Conservation (phyloP, 92 coral and sea anemone species). For the Porites rus region DNA sequence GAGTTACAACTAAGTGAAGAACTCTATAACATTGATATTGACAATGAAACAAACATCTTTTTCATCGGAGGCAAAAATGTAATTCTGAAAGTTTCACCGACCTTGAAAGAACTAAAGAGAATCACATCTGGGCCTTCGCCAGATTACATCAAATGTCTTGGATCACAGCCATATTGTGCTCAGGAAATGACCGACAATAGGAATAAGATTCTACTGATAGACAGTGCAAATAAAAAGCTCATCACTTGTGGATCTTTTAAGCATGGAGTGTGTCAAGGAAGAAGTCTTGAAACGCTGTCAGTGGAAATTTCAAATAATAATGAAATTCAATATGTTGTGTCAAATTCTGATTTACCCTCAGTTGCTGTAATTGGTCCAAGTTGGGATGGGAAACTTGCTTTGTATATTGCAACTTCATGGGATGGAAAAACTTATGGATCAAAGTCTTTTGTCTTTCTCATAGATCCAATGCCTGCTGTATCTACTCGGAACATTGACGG, state of each 20-base stretch:
- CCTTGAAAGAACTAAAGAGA: slow-evolving; percentile 33
- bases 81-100: slow-evolving; percentile 51
- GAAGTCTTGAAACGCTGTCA: slow-evolving; percentile 59
- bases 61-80: slow-evolving; percentile 82
- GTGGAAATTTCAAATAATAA: not conserved
- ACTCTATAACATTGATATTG: slow-evolving; percentile 61
- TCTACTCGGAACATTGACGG: slow-evolving; percentile 37
- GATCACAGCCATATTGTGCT: not conserved
- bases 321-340: slow-evolving; percentile 34
- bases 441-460: not conserved
- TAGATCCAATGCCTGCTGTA: not conserved
- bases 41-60: slow-evolving; percentile 64
- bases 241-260: slow-evolving; percentile 79
- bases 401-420: slow-evolving; percentile 85
- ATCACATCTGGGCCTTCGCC: slow-evolving; percentile 62
- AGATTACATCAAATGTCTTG: slow-evolving; percentile 57
- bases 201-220: slow-evolving; percentile 71
- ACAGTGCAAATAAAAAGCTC: slow-evolving; percentile 45
- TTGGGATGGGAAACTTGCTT: slow-evolving; percentile 31
- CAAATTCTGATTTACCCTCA: slow-evolving; percentile 54
- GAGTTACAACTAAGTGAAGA: slow-evolving; percentile 47
- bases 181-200: slow-evolving; percentile 32
- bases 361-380: slow-evolving; percentile 71
- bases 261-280: slow-evolving; percentile 72
- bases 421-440: not conserved